A percentile compares a stretch with the other conserved stretches of the same genome.
Evolutionary conservation across 2,113 vertebrate genomes (phyloP).

Genomic region (Salvelinus sp.): DNA sequence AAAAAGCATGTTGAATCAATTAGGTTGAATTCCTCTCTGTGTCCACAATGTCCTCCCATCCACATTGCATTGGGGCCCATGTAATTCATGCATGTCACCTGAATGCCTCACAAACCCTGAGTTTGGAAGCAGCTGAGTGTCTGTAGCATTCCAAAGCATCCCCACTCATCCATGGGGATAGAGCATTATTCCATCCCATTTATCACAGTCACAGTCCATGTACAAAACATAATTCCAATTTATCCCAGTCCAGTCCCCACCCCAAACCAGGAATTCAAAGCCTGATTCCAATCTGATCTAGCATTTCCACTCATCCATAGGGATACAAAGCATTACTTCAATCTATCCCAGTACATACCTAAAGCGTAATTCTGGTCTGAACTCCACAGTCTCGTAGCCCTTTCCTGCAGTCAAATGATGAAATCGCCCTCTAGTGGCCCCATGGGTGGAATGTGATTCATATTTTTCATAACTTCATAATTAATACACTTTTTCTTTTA

Average conservation of each 20-base stretch:
- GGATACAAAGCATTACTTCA: not conserved
- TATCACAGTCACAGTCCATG: not conserved
- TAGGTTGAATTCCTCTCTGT: not conserved
- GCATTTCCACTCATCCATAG: not conserved
- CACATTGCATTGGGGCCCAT: not conserved
- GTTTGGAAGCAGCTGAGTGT: not conserved
- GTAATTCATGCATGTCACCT: not conserved
- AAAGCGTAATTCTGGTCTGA: not conserved
- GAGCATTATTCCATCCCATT: not conserved
- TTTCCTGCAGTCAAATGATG: too few species aligned
- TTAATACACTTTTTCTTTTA: too few species aligned
- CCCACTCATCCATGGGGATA: not conserved
- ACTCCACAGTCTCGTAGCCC: not conserved
- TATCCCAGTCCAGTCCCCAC: not conserved
- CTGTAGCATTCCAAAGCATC: not conserved
- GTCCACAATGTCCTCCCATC: slow-evolving; percentile 1
- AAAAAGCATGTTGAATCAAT: slow-evolving; percentile 7
- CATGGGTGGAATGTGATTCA: too few species aligned
- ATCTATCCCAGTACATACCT: not conserved
- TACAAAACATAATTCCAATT: too few species aligned
- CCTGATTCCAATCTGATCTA: too few species aligned
- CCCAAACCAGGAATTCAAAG: too few species aligned
- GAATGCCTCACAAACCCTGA: not conserved
- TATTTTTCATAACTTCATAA: too few species aligned
- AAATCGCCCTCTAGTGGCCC: too few species aligned